phyloP scores from a whole-genome alignment of 2,797 vertebrate species.

The Nannoperca australis region DNA sequence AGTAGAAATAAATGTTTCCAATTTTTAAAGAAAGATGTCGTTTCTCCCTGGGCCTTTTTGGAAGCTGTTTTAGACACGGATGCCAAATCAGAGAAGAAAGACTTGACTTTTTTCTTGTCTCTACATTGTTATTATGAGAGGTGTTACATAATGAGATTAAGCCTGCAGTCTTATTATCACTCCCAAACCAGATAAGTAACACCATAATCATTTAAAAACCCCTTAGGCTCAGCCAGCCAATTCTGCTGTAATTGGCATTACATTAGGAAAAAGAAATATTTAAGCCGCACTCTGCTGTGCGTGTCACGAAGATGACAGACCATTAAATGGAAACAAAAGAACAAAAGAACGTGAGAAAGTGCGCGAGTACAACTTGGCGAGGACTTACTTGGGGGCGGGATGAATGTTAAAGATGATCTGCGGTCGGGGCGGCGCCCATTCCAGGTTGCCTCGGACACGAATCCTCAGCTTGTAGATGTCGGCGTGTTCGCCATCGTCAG shows the following conservation, averaged over 20 bases:
- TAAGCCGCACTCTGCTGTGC: neutral
- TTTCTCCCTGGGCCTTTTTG: neutral
- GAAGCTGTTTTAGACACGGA: neutral
- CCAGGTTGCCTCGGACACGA: constrained; percentile 95
- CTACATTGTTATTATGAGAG: neutral
- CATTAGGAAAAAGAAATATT: neutral
- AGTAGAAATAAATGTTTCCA: neutral
- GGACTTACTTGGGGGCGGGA: constrained; percentile 91
- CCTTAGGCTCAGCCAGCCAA: neutral
- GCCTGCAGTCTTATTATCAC: neutral
- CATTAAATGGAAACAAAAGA: neutral
- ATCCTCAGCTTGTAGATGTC: constrained; percentile 98
- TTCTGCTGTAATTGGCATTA: neutral
- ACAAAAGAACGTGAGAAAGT: neutral
- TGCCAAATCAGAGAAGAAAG: neutral
- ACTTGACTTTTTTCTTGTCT: neutral
- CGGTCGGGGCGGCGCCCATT: constrained; percentile 96
- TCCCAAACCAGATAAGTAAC: neutral
- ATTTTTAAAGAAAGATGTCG: neutral
- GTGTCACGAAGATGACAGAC: neutral
- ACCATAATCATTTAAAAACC: neutral
- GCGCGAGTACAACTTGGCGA: neutral
- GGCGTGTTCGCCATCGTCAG: constrained; percentile 95
- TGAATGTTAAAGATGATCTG: constrained; percentile 99
- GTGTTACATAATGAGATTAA: neutral